phyloP scores from a whole-genome alignment of 2,113 vertebrate species.

The Nipponia nippon region DNA sequence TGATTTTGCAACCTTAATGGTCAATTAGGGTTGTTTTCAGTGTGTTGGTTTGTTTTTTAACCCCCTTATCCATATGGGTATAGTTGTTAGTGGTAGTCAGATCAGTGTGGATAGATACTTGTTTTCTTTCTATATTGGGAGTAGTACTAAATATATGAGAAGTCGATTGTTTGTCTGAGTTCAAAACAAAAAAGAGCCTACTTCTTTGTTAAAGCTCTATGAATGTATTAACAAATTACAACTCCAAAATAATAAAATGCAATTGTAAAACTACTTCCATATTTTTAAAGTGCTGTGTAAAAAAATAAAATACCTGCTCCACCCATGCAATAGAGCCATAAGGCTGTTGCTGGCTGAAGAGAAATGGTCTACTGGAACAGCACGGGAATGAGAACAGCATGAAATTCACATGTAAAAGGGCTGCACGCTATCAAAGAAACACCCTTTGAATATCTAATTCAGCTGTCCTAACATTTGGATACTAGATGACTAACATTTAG shows the following conservation, averaged over 20 bases:
- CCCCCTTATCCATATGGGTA: neutral
- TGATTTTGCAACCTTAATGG: neutral
- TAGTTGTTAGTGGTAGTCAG: neutral
- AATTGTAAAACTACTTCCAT: neutral
- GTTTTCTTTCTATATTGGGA: neutral
- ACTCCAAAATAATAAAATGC: neutral
- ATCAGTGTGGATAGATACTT: neutral
- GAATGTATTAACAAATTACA: neutral
- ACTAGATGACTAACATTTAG: neutral
- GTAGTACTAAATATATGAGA: neutral
- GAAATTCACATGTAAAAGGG: neutral
- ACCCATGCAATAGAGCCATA: neutral
- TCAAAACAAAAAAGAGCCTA: neutral
- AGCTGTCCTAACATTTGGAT: neutral
- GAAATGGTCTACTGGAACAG: neutral
- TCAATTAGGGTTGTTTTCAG: neutral
- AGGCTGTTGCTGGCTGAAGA: neutral
- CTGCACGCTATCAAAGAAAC: neutral
- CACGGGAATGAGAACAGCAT: neutral
- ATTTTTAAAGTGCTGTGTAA: neutral
- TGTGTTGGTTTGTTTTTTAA: neutral
- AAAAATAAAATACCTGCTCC: neutral
- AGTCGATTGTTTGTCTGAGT: neutral
- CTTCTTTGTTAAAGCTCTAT: neutral
- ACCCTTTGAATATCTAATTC: neutral